Evolutionary conservation across 1,140 invertebrate species (phyloP), one percentile per base, ranked within the genome.

Genomic region (Drosophila dunni): DNA sequence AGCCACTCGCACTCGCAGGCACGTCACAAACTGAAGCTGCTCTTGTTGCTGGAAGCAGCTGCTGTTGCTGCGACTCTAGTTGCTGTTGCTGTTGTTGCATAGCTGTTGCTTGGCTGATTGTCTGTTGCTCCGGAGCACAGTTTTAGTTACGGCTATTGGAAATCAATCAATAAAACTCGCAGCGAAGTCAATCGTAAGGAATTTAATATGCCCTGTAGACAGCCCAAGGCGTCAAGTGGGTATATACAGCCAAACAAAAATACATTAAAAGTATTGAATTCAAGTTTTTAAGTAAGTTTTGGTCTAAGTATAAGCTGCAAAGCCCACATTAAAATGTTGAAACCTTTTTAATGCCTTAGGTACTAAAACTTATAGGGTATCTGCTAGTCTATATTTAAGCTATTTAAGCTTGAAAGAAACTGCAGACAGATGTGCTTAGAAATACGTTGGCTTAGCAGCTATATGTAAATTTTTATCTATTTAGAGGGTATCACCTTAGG

Each of bases 161-260:
- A 88, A 88, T 88, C 84, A 88, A 88, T 88, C 83, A 88, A 88
- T 88, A 88, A 83, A 88, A 80, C 83, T 81, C 64, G 69, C 58
- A 53, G 73, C 84, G 46, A 83, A 88, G 79, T 88, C 83, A 80
- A 83, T 83, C 73, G 84, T 70, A 79, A 89, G 84, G 73, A 83
- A 89, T 89, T 75, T 62, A 33, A 38, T 34, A 51, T 70, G 64
- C 54, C 38, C 72, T 46, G 50, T 42, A 69, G n/a, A 4, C 29
- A 8, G 29, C 4, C 4, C 13, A 38, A 15, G 10, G 33, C 29
- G 10, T 20, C 7, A 29, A 50, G 24, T n/a, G 20, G 48, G 20
- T 50, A 29, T 46, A 17, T 20, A 15, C 17, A 46, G 7, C 17
- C 24, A 5, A 29, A 29, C 24, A 4, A 29, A 29, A 5, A 4